Base-by-base conservation (phyloP, 1,140 invertebrate species). In the Hypothenemus hampei region DNA sequence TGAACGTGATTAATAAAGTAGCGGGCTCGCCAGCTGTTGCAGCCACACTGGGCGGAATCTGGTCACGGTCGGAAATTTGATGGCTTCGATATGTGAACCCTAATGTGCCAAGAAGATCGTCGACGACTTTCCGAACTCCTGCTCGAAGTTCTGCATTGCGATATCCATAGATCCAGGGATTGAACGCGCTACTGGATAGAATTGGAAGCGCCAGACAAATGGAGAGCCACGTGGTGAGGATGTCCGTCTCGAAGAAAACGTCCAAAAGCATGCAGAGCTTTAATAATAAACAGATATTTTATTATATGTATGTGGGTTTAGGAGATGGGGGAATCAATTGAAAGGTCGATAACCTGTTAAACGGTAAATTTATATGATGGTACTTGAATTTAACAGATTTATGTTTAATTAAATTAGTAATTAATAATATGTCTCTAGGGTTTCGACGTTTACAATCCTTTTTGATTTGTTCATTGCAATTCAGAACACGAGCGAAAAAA, bases 151-250 rank as follows among this genome's bases (percentile, higher is more conserved):
- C 82, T 0, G 77, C 75, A 55, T 82, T 83, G 50, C 82, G 76
- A 65, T 81, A 85, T 0, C 81, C 82, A 60, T 85, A 85, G 7
- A 85, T 74, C 81, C 81, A 84, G 0, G 82, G 82, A 62, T 85
- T 84, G 11, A 78, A 68, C 0, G 79, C 77, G 58, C 78, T 81
- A 63, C 78, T 82, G 0, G 78, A 73, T 18, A 83, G 68, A 3
- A 82, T 78, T 0, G 82, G 76, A 6, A 82, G 68, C 2, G 77
- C 75, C 4, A 80, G 64, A 68, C 78, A 82, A 6, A 82, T 73
- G 3, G 72, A 68, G 3, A 76, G 62, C 75, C 78, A 80, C 15
- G 75, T 69, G 5, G 75, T 71, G 2, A 82, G 63, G 3, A 78
- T 73, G 18, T 72, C 68, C 3, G 76, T 77, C 11, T 74, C 73